These are phyloP conservation scores for Gopherus flavomarginatus DNA, from an alignment of 2,113 vertebrate genomes.

Conservation along the genomic window DNA sequence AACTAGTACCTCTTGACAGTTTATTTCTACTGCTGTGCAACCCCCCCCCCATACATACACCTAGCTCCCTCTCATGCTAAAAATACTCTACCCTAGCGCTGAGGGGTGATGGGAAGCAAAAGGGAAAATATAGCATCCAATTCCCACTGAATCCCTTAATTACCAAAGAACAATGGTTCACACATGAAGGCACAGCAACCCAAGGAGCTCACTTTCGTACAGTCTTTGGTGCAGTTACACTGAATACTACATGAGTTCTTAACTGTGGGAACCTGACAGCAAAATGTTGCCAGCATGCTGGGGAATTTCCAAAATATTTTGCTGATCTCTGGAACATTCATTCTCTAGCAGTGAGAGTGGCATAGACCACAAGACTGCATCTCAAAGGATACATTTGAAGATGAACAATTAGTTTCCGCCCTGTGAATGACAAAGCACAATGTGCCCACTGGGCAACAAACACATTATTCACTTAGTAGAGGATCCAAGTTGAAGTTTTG, in stretches of 20 bases:
- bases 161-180: neutral
- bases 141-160: neutral
- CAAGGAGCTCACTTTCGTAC: neutral
- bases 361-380: neutral
- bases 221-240: neutral
- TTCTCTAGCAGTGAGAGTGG: neutral
- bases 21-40: neutral
- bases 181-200: neutral
- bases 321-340: neutral
- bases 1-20: neutral
- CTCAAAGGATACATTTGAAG: neutral
- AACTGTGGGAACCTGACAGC: neutral
- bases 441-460: neutral
- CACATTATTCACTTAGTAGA: neutral
- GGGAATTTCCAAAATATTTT: neutral
- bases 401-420: neutral
- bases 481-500: neutral
- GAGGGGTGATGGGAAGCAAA: neutral
- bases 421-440: neutral
- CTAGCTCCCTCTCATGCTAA: neutral
- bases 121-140: neutral
- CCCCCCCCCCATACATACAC: neutral
- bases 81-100: neutral
- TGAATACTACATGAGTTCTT: rapidly evolving
- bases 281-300: neutral